phyloP scores from a whole-genome alignment of 1,140 invertebrate species.

The Tribolium castaneum region DNA sequence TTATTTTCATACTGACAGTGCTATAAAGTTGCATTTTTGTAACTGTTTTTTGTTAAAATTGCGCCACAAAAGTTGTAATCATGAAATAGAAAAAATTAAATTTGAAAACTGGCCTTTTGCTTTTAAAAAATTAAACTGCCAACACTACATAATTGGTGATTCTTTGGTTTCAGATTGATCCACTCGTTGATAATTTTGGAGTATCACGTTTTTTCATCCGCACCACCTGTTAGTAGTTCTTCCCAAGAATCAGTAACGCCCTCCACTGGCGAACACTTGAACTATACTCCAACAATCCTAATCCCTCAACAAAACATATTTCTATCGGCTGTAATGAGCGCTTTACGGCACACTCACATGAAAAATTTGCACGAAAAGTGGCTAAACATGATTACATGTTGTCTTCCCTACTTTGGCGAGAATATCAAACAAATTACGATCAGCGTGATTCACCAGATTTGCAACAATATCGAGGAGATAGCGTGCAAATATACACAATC shows the following conservation, averaged over 20 bases:
- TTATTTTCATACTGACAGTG: too few relatives aligned
- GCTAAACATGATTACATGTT: constrained; percentile 82
- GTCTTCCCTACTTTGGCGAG: constrained; percentile 79
- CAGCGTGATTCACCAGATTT: constrained; percentile 84
- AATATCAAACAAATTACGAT: constrained; percentile 82
- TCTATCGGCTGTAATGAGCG: constrained; percentile 82
- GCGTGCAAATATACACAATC: constrained; percentile 59
- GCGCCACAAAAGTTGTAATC: too few relatives aligned
- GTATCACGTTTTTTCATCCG: constrained; percentile 69
- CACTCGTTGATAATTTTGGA: constrained; percentile 84
- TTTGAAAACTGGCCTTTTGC: too few relatives aligned
- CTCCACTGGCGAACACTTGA: constrained; percentile 66
- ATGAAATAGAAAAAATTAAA: too few relatives aligned
- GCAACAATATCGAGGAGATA: constrained; percentile 81
- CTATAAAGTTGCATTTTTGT: too few relatives aligned
- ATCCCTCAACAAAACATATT: constrained; percentile 90
- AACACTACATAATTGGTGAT: neutral
- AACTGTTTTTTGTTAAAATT: too few relatives aligned
- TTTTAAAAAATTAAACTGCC: too few relatives aligned
- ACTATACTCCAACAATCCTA: constrained; percentile 74
- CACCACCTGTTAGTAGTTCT: constrained; percentile 25
- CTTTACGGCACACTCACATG: constrained; percentile 74
- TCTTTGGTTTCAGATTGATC: constrained; percentile 67
- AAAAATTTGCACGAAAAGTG: constrained; percentile 83
- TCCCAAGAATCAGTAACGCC: constrained; percentile 59